Conservation (phyloP, 1,140 invertebrate species). For the Drosophila nigrodunni region DNA sequence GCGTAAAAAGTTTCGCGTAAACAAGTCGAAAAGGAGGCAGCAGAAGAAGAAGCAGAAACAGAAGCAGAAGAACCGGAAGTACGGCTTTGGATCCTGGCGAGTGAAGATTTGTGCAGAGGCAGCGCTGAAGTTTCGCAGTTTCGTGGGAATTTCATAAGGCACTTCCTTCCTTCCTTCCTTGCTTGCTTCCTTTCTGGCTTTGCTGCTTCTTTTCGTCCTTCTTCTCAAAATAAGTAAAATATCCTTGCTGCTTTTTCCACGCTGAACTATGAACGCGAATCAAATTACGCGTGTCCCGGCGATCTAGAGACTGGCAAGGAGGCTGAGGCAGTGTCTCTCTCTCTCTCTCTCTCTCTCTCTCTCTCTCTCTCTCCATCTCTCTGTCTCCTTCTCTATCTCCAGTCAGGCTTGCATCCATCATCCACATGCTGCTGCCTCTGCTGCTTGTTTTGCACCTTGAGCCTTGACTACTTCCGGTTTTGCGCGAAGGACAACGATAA, state of each 20-base stretch:
- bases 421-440: slow-evolving; percentile 49
- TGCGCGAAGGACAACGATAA: slow-evolving; percentile 72
- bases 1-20: slow-evolving; percentile 75
- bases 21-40: slow-evolving; percentile 19
- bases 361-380: slow-evolving; percentile 15
- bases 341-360: neutral
- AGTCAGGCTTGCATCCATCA: slow-evolving; percentile 49
- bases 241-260: neutral
- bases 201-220: neutral
- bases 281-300: slow-evolving; percentile 65
- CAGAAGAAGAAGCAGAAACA: neutral
- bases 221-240: too few relatives aligned
- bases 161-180: slow-evolving; percentile 68
- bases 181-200: slow-evolving; percentile 26
- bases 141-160: slow-evolving; percentile 71
- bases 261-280: slow-evolving; percentile 68
- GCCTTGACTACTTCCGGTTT: slow-evolving; percentile 80
- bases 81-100: slow-evolving; percentile 14
- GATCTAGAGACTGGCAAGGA: neutral
- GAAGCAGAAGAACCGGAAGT: slow-evolving; percentile 59
- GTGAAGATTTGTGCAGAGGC: neutral
- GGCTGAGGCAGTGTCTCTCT: slow-evolving; percentile 5
- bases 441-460: slow-evolving; percentile 74
- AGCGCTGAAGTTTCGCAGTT: slow-evolving; percentile 33
- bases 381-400: slow-evolving; percentile 5